These are phyloP conservation scores for Clamator glandarius DNA, from an alignment of 2,797 vertebrate genomes.

Conservation along the genomic window DNA sequence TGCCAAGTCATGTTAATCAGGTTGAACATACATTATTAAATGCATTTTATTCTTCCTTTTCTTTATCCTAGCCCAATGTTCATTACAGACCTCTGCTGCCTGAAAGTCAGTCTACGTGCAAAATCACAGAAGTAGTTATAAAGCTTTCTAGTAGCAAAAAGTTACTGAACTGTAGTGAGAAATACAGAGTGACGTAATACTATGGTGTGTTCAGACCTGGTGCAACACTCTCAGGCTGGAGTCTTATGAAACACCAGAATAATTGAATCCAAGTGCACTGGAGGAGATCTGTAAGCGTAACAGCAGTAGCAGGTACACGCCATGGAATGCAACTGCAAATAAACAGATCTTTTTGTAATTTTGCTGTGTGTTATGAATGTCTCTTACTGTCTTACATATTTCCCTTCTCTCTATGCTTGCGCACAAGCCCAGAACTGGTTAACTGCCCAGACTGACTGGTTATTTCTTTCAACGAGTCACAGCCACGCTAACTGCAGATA, in stretches of 20 bases:
- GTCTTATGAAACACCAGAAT: background rate
- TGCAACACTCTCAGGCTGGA: background rate
- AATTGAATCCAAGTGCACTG: rapidly evolving
- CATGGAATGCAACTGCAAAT: background rate
- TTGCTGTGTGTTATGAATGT: background rate
- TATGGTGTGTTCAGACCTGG: background rate
- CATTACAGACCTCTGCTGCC: background rate
- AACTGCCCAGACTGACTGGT: background rate
- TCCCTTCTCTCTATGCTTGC: background rate
- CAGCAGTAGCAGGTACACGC: rapidly evolving
- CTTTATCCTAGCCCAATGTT: background rate
- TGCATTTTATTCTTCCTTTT: background rate
- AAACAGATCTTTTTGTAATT: background rate
- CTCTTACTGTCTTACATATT: background rate
- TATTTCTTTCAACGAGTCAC: background rate
- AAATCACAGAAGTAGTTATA: background rate
- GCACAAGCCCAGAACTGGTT: background rate
- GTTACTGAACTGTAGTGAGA: background rate
- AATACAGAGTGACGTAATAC: background rate
- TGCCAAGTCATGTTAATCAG: background rate
- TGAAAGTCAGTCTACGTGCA: background rate
- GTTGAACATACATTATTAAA: background rate
- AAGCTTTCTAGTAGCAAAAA: background rate
- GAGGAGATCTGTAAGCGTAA: background rate
- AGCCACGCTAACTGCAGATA: background rate